Evolutionary conservation across 2,113 vertebrate species (phyloP).

Genomic region (Eclectus roratus): DNA sequence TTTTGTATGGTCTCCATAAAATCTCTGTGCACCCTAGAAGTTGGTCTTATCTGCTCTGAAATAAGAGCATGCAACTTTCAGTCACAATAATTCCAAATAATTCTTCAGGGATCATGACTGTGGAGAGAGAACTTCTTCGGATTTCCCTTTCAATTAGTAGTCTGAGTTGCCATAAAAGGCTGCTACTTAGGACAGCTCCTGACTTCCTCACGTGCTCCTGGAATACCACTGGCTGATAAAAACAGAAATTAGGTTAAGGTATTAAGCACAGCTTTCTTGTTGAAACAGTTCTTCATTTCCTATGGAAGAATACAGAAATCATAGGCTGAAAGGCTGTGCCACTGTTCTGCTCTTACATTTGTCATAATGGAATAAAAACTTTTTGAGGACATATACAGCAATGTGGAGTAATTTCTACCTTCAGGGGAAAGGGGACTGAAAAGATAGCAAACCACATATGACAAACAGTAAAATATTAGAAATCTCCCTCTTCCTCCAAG

Average conservation of each 20-base stretch:
- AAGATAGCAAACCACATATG: background rate
- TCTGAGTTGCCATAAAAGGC: background rate
- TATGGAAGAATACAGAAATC: background rate
- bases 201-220: background rate
- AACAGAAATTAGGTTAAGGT: background rate
- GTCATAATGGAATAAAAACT: background rate
- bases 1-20: background rate
- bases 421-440: background rate
- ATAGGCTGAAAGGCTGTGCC: background rate
- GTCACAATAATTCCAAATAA: background rate
- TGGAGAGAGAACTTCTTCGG: background rate
- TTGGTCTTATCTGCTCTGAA: background rate
- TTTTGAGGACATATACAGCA: background rate
- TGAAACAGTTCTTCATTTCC: background rate
- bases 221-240: background rate
- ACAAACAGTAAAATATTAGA: background rate
- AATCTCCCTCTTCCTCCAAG: background rate
- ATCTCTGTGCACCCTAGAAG: background rate
- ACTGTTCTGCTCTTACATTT: background rate
- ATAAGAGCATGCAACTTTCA: background rate
- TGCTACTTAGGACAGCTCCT: background rate
- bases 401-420: background rate
- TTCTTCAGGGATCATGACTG: background rate
- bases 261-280: background rate
- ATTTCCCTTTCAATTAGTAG: background rate